Evolutionary conservation across 2,888 invertebrate genomes (phyloP), one percentile per base, ranked within the genome.

Genomic region (Himalopsyche kuldschensis): DNA sequence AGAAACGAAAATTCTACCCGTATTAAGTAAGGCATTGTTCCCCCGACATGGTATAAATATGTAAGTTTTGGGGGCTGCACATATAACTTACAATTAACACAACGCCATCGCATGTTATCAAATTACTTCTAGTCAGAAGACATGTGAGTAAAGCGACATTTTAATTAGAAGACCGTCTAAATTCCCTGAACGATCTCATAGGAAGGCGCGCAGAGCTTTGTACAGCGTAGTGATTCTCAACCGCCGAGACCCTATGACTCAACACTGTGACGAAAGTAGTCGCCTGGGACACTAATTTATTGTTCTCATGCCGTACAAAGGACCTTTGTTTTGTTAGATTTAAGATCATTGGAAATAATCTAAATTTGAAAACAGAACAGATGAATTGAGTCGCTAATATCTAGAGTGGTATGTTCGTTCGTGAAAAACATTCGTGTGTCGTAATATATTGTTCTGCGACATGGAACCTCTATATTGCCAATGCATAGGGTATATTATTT

Each of bases 131-230:
- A 82, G 82, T 32, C 79, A 31, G 75, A 69, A 48, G 78, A 46
- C 78, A 41, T 47, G 78, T 75, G 46, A 63, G 47, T 41, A 31
- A 55, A 75, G 55, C 75, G 82, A 82, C 82, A 76, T 79, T 82
- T 82, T 82, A 82, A 82, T 82, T 82, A 82, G 78, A 46, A 75
- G 79, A n/a, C 75, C 24, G 75, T 75, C 46, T 47, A n/a, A 78
- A 82, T 80, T 79, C 80, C 47, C 80, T n/a, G 27, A 30, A 30
- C 80, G 75, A 31, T 80, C 46, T 63, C 31, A 41, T 48, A 41
- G 20, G 76, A 81, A 76, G 27, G 27, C 69, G 69, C 69, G 15
- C 2, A 30, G 69, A 78, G 78, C 76, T 76, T 41, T 32, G 41
- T 17, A 11, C 4, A 76, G 32, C 24, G 32, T 35, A 76, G 41